Percentiles rank a stretch among this genome's conserved stretches.
Evolutionary conservation across 1,140 invertebrate genomes (phyloP).

Genomic region (Sycophila sp.): DNA sequence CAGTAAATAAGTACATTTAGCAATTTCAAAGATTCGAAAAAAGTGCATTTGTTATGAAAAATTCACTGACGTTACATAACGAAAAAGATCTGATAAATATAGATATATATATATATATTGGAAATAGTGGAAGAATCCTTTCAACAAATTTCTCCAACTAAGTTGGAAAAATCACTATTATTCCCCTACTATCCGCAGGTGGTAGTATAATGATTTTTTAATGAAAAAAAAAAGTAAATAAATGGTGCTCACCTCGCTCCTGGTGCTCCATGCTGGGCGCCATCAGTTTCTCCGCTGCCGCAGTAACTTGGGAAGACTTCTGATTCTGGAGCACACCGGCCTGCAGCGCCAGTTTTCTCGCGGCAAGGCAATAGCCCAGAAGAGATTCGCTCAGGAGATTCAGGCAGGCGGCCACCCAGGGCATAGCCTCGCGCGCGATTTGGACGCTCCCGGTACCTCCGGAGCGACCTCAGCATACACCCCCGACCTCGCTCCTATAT

Average conservation of each 20-base stretch:
- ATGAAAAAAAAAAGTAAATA: background rate
- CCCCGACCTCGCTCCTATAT: too few species aligned
- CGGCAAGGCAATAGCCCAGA: slow-evolving; percentile 55
- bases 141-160: too few species aligned
- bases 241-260: slow-evolving; percentile 44
- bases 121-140: too few species aligned
- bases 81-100: too few species aligned
- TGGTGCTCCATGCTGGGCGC: slow-evolving; percentile 51
- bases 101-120: too few species aligned
- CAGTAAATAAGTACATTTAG: too few species aligned
- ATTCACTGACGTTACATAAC: too few species aligned
- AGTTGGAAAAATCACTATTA: too few species aligned
- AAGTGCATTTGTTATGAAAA: too few species aligned
- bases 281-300: slow-evolving; percentile 49
- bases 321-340: slow-evolving; percentile 49
- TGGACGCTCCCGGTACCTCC: background rate
- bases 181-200: too few species aligned
- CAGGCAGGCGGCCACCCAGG: slow-evolving; percentile 59
- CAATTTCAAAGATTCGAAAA: too few species aligned
- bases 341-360: slow-evolving; percentile 55
- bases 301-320: background rate
- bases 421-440: slow-evolving; percentile 48
- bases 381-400: slow-evolving; percentile 56
- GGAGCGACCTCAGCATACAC: background rate
- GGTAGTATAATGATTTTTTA: too few species aligned